phyloP scores from a whole-genome alignment of 1,140 invertebrate genomes.

The Harlomillsia oculata region DNA sequence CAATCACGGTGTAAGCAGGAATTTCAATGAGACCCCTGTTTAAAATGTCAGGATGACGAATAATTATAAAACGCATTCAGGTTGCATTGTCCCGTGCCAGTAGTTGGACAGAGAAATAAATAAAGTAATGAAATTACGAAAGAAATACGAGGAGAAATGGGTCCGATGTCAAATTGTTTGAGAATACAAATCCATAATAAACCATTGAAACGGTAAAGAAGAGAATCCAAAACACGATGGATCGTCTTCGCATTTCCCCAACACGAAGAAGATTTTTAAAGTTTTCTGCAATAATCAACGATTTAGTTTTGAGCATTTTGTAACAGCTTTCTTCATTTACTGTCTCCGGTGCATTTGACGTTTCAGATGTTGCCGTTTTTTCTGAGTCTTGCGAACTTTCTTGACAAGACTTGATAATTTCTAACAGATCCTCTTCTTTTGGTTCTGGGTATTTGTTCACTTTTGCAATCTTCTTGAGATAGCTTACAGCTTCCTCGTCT shows the following conservation, averaged over 20 bases:
- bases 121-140: conserved; percentile 6
- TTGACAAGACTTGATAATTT: conserved; percentile 13
- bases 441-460: conserved; percentile 40
- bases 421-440: neutral
- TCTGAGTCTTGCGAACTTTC: no score
- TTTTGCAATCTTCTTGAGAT: conserved; percentile 56
- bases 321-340: no score
- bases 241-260: conserved; percentile 17
- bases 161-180: conserved; percentile 19
- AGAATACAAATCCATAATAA: conserved; percentile 32
- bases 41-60: no score
- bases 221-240: conserved; percentile 28
- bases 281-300: neutral
- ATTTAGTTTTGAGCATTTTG: neutral
- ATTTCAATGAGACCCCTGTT: conserved; percentile 33
- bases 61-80: neutral
- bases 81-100: no score
- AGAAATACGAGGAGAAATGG: conserved; percentile 31
- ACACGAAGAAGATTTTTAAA: conserved; percentile 18
- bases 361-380: no score
- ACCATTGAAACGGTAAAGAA: conserved; percentile 20
- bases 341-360: no score
- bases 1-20: conserved; percentile 23
- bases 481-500: conserved; percentile 54
- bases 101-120: no score